Conservation (phyloP, 2,113 vertebrate genomes). For the Myrmophylax atrothorax region DNA sequence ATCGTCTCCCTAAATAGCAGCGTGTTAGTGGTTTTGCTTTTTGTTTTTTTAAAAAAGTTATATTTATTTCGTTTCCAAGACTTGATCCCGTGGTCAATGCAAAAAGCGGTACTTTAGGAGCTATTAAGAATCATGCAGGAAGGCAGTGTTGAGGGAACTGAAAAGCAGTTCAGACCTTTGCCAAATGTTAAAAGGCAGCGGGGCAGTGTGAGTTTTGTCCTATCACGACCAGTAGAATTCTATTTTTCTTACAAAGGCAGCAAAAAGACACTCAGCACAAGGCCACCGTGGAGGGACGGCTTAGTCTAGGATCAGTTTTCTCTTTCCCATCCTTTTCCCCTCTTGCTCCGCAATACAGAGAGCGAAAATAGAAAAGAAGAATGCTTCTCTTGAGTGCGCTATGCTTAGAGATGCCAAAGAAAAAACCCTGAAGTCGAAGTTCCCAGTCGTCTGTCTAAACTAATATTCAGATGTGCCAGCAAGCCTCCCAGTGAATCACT, state of each 20-base stretch:
- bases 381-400: not conserved
- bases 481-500: not conserved
- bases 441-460: not conserved
- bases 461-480: not conserved
- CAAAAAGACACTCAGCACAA: not conserved
- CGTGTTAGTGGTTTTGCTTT: not conserved
- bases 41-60: not conserved
- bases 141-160: not conserved
- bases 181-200: not conserved
- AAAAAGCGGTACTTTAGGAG: not conserved
- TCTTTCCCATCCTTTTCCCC: not conserved
- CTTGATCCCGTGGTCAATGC: not conserved
- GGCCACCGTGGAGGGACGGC: accelerated
- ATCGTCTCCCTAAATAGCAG: not conserved
- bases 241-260: not conserved
- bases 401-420: not conserved
- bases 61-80: not conserved
- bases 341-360: not conserved
- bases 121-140: not conserved
- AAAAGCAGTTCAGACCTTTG: not conserved
- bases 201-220: not conserved
- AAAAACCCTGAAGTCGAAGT: not conserved
- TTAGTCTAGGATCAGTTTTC: not conserved
- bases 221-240: not conserved
- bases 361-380: not conserved